A percentile compares a stretch with the other conserved stretches of the same genome.
Conservation (phyloP, 1,140 invertebrate genomes). For the Drosophila subobscura region DNA sequence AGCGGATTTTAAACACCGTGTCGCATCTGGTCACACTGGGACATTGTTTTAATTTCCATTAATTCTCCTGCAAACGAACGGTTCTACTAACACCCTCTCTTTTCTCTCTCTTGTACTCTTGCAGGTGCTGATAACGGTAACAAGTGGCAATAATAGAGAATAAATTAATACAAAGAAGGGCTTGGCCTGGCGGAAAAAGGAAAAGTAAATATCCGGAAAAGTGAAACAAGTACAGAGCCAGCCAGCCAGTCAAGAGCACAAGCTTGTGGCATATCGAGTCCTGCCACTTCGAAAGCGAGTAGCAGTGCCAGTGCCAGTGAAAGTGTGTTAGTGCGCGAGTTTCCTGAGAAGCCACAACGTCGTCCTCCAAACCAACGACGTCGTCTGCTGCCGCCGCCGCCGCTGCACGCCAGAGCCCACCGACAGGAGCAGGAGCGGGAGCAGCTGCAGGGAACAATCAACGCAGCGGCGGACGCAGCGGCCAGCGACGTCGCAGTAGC, state of each 20-base stretch:
- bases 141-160: slow-evolving; percentile 51
- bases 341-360: slow-evolving; percentile 69
- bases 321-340: slow-evolving; percentile 39
- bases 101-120: slow-evolving; percentile 20
- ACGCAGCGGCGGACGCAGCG: slow-evolving; percentile 69
- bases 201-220: slow-evolving; percentile 42
- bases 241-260: slow-evolving; percentile 11
- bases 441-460: slow-evolving; percentile 35
- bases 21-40: no score
- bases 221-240: slow-evolving; percentile 40
- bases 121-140: slow-evolving; percentile 54
- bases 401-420: slow-evolving; percentile 34
- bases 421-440: slow-evolving; percentile 27
- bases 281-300: slow-evolving; percentile 7
- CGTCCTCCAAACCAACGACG: slow-evolving; percentile 71
- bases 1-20: no score
- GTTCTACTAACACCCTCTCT: slow-evolving; percentile 1
- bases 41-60: not conserved
- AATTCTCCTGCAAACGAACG: not conserved
- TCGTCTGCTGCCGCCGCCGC: slow-evolving; percentile 68
- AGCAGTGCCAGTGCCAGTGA: slow-evolving; percentile 10
- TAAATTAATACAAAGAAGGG: slow-evolving; percentile 36
- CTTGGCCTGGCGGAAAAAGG: slow-evolving; percentile 7
- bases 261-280: slow-evolving; percentile 13
- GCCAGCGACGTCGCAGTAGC: slow-evolving; percentile 81